Evolutionary conservation across 2,113 vertebrate genomes (phyloP), one percentile per base, ranked within the genome.

Genomic region (Oryzias curvinotus): DNA sequence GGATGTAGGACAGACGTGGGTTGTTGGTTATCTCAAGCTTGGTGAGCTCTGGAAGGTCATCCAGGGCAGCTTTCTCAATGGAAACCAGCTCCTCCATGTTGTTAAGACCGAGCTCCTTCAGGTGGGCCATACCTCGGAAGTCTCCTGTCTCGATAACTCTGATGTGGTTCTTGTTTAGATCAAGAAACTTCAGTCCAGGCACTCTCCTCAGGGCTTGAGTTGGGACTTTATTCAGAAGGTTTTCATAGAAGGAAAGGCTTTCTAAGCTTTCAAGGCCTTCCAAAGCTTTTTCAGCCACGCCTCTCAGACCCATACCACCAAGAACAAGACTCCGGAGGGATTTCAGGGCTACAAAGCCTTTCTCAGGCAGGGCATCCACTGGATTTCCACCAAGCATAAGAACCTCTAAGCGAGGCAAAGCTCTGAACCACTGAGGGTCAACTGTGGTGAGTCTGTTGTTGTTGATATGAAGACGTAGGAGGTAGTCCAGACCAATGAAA

Each of bases 21-120:
- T 98, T 98, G 89, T 98, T 98, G 78, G 96, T 97, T 65, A 98
- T 92, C 18, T 99, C 97, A 17, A 99, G 90, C 79, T 98, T 98
- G 74, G 96, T 98, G 69, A 99, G 89, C 81, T 98, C 96, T 0
- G 97, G 96, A 10, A 99, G 93, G 85, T 97, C 95, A 60, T 94
- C 92, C 72, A 98, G 86, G 57, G 95, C 94, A 0, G 92, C 90
- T 62, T 87, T 92, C 83, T 98, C 96, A 14, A 98, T 94, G 65
- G 95, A 95, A 78, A 97, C 93, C 82, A 98, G 87, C 76, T 96
- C 94, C 51, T 95, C 94, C 94, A 98, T 96, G 89, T 95, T 96
- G 89, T 95, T 96, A 54, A 97, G 91, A 19, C 95, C 95, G 8
- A 98, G 89, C 86, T 98, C 96, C 57, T 96, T 97, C 61, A 98